Conservation (phyloP, 2,113 vertebrate species). For the Struthidea cinerea region DNA sequence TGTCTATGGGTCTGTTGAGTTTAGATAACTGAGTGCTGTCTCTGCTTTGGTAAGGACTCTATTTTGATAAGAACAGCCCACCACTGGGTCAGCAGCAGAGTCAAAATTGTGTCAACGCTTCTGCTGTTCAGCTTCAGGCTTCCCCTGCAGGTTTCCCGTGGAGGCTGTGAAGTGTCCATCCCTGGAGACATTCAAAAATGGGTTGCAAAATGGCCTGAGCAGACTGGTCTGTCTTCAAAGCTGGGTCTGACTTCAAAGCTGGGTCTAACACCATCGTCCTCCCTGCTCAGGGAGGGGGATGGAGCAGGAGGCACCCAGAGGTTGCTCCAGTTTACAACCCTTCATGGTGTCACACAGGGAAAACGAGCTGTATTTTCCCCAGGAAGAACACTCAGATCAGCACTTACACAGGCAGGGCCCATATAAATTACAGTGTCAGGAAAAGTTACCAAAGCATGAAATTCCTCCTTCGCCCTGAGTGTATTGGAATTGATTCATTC, state of each 20-base stretch:
- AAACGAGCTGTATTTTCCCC: neutral
- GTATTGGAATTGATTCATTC: slow-evolving; percentile 19
- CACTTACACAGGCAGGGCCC: neutral
- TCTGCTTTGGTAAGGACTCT: neutral
- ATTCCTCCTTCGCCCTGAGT: neutral
- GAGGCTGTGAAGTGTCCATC: neutral
- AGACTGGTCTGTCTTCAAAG: neutral
- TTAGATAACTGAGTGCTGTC: neutral
- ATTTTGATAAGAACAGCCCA: neutral
- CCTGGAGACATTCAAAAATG: neutral
- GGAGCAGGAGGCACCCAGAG: neutral
- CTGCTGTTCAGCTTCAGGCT: neutral
- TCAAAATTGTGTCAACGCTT: neutral
- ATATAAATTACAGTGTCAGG: slow-evolving; percentile 4
- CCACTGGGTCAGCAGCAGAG: neutral
- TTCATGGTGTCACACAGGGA: accelerated
- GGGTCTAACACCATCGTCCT: accelerated
- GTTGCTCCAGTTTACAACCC: neutral
- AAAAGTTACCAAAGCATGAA: slow-evolving; percentile 31
- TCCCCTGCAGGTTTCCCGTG: neutral
- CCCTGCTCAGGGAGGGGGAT: accelerated
- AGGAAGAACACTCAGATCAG: neutral
- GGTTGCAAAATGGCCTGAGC: neutral
- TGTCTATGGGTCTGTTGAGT: neutral
- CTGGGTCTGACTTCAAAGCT: neutral